These are phyloP conservation scores for Sarcophaga subvicina DNA, from an alignment of 2,888 invertebrate genomes.

Conservation along the genomic window DNA sequence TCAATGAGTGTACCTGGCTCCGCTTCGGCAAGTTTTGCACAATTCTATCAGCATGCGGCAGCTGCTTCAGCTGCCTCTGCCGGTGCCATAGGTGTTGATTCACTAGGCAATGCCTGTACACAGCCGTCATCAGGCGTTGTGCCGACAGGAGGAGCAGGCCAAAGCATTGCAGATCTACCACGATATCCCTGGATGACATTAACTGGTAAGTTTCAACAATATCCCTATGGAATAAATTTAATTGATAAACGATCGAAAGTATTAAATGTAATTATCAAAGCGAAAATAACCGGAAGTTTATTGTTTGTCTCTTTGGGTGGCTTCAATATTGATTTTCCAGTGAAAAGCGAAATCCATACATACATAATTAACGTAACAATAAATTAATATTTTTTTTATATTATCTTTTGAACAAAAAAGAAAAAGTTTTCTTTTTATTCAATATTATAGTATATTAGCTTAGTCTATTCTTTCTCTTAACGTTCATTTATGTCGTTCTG, in stretches of 20 bases:
- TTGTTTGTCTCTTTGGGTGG: not conserved
- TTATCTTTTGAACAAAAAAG: not conserved
- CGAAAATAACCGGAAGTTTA: not conserved
- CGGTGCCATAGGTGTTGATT: constrained; percentile 88
- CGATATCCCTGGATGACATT: constrained; percentile 98
- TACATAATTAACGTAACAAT: not conserved
- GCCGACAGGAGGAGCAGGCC: constrained; percentile 86
- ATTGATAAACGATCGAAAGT: not conserved
- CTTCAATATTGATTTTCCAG: not conserved
- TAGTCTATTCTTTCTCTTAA: constrained; percentile 44
- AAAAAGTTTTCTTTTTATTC: not conserved
- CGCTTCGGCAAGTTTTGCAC: constrained; percentile 84
- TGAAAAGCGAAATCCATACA: not conserved
- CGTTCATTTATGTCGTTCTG: not conserved
- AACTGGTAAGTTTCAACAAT: constrained; percentile 86
- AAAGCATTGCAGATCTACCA: constrained; percentile 95
- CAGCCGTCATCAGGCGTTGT: constrained; percentile 86
- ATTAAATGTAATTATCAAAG: constrained; percentile 10
- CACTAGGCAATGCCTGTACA: constrained; percentile 91
- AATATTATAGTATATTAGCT: constrained; percentile 5
- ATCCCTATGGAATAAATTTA: not conserved
- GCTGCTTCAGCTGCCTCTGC: constrained; percentile 88
- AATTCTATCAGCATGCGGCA: constrained; percentile 94
- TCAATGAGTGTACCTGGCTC: constrained; percentile 82
- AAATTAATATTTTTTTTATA: constrained; percentile 5